Percentiles rank a stretch among this genome's conserved stretches.
Evolutionary conservation across 92 coral and sea anemone species (phyloP).

Genomic region (Porites lobata): DNA sequence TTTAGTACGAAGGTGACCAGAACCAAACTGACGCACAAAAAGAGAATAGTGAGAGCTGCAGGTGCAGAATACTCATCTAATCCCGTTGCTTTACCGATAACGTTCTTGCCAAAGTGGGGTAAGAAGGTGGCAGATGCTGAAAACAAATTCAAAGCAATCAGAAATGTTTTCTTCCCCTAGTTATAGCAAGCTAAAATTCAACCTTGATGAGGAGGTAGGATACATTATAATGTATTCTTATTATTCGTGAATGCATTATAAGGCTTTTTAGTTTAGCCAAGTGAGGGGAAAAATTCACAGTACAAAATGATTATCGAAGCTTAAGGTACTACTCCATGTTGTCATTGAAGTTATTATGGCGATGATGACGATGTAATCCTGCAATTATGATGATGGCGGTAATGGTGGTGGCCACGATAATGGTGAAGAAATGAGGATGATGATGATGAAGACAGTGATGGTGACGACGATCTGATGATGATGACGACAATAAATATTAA

Average conservation of each 20-base stretch:
- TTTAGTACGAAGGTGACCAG: conserved; percentile 69
- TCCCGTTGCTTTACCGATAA: conserved; percentile 73
- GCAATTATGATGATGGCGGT: not conserved
- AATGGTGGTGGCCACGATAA: too few relatives aligned
- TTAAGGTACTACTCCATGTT: not conserved
- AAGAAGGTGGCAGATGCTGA: conserved; percentile 78
- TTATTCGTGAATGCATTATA: too few relatives aligned
- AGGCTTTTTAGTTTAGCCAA: too few relatives aligned
- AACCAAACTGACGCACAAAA: conserved; percentile 52
- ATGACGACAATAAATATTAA: not conserved
- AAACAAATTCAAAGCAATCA: not conserved
- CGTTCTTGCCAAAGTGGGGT: conserved; percentile 61
- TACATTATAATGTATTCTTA: too few relatives aligned
- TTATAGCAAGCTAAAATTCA: too few relatives aligned
- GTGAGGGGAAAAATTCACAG: too few relatives aligned
- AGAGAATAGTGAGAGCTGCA: conserved; percentile 70
- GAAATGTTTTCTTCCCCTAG: too few relatives aligned
- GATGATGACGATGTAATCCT: not conserved
- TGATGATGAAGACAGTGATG: conserved; percentile 3
- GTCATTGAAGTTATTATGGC: not conserved
- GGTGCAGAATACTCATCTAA: conserved; percentile 71
- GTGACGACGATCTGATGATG: conserved; percentile 7
- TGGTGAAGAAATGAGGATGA: conserved; percentile 12
- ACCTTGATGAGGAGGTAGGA: too few relatives aligned
- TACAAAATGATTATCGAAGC: not conserved